phyloP scores from a whole-genome alignment of 2,113 vertebrate genomes.

The Xenus cinereus region DNA sequence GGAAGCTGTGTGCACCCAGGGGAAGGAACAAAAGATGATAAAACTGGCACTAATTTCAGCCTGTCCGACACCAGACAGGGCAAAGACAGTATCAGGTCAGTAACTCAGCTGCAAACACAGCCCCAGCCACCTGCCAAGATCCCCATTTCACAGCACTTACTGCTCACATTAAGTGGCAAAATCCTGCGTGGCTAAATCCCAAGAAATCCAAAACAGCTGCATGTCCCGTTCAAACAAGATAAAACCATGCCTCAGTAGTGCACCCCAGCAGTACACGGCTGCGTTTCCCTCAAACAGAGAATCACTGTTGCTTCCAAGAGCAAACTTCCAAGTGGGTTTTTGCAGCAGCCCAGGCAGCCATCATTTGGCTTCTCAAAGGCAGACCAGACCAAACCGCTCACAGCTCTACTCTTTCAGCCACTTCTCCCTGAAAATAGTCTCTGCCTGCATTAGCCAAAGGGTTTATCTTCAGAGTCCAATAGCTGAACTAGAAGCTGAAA shows the following conservation, averaged over 20 bases:
- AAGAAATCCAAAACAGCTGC: background rate
- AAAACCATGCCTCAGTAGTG: background rate
- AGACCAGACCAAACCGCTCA: background rate
- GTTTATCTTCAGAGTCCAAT: background rate
- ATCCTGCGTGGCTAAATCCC: background rate
- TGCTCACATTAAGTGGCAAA: background rate
- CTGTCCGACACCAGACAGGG: background rate
- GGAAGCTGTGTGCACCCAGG: background rate
- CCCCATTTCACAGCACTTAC: background rate
- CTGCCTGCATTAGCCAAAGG: background rate
- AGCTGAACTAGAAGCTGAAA: background rate
- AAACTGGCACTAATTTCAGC: background rate
- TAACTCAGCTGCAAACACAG: background rate
- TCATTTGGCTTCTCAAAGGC: background rate
- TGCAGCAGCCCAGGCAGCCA: background rate
- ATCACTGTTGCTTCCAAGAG: background rate
- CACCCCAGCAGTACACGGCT: background rate
- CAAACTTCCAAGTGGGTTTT: background rate
- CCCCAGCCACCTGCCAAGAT: background rate
- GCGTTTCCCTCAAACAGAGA: background rate
- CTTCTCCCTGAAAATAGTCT: background rate
- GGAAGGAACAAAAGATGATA: background rate
- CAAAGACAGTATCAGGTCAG: background rate
- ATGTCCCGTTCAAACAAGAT: background rate
- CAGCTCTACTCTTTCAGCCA: background rate